These are phyloP conservation scores for Xanthorhoe designata DNA, from an alignment of 2,888 invertebrate genomes.

Conservation along the genomic window DNA sequence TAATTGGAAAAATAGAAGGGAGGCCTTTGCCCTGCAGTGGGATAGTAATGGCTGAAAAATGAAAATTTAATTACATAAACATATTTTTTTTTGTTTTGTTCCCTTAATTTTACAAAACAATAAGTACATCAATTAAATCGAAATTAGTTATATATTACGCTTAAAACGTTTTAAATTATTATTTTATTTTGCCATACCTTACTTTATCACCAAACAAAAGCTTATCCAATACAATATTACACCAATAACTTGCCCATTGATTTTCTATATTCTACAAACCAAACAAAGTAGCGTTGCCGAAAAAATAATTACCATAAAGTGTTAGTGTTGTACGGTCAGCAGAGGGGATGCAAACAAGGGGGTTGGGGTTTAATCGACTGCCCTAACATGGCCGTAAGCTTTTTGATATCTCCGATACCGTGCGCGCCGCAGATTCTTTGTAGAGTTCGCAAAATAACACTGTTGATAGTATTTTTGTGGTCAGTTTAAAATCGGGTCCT, in stretches of 20 bases:
- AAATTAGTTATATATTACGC: too few relatives aligned
- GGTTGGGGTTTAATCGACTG: slow-evolving; percentile 68
- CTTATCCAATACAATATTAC: background rate
- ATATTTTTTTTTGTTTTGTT: too few relatives aligned
- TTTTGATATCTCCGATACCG: slow-evolving; percentile 72
- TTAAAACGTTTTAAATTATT: too few relatives aligned
- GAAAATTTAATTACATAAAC: too few relatives aligned
- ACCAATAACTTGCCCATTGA: background rate
- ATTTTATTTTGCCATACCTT: background rate
- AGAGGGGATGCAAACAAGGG: slow-evolving; percentile 68
- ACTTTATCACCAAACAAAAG: background rate
- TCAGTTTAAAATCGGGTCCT: too few relatives aligned
- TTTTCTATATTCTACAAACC: slow-evolving; percentile 17
- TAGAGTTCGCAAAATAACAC: slow-evolving; percentile 52
- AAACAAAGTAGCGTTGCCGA: slow-evolving; percentile 56
- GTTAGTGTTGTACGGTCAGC: slow-evolving; percentile 67
- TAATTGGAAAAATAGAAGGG: too few relatives aligned
- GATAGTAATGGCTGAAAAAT: too few relatives aligned
- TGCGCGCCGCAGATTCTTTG: slow-evolving; percentile 49
- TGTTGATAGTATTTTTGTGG: background rate
- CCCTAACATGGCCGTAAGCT: slow-evolving; percentile 67
- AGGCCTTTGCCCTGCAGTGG: too few relatives aligned
- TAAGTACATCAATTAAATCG: too few relatives aligned
- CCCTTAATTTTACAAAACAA: too few relatives aligned
- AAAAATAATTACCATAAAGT: slow-evolving; percentile 75